Evolutionary conservation across 2,888 invertebrate genomes (phyloP).

Genomic region (Calliscelio sp.): DNA sequence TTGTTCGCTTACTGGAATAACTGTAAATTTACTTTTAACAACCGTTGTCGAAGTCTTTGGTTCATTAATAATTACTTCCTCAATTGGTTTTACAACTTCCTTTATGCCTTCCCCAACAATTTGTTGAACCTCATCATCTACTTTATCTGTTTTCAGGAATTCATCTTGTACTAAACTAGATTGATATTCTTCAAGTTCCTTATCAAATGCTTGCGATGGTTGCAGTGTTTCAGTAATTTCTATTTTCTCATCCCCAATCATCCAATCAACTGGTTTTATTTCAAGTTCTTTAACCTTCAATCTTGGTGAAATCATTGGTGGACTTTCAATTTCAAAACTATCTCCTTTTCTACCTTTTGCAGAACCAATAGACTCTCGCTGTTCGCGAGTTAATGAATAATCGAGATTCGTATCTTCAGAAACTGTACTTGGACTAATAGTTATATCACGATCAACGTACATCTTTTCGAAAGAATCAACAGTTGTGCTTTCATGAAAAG

Average conservation of each 20-base stretch:
- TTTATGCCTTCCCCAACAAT: background rate
- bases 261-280: constrained; percentile 83
- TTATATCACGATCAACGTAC: constrained; percentile 79
- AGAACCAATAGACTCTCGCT: constrained; percentile 59
- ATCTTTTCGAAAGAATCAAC: constrained; percentile 81
- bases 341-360: constrained; percentile 76
- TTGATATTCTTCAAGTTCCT: constrained; percentile 84
- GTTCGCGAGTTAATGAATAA: constrained; percentile 78
- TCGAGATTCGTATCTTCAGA: constrained; percentile 81
- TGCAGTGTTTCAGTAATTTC: constrained; percentile 83
- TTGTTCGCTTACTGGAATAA: constrained; percentile 79
- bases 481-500: constrained; percentile 81
- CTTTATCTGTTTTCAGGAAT: constrained; percentile 42
- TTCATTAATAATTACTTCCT: background rate
- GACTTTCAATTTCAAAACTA: constrained; percentile 82
- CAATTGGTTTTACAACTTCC: background rate
- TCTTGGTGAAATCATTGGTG: constrained; percentile 82
- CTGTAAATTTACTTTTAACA: constrained; percentile 80
- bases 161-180: constrained; percentile 74
- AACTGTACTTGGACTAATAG: constrained; percentile 80
- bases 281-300: constrained; percentile 81
- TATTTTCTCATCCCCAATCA: constrained; percentile 85
- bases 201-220: constrained; percentile 83
- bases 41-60: background rate
- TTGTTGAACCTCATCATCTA: constrained; percentile 62